Base-by-base conservation (phyloP, 2,888 invertebrate species). In the Philopedon plagiatum region DNA sequence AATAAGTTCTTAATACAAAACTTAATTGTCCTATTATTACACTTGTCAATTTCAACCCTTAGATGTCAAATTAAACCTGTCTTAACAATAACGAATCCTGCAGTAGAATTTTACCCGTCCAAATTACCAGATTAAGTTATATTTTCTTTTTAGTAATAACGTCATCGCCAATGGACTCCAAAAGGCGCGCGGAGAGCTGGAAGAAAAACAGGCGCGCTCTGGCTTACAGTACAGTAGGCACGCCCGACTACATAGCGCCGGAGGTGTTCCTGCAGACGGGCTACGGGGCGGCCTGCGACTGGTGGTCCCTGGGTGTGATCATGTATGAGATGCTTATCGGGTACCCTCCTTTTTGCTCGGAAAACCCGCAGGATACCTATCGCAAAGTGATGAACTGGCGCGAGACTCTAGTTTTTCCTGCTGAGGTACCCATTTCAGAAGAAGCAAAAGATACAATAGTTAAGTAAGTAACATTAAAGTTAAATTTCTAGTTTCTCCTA, bases 321-420 rank as follows among this genome's bases (percentile, higher is more conserved):
- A 99, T 99, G 99, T 99, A 99, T 87, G 99, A 99, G 88, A 99
- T 99, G 99, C 89, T 99, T 79, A 99, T 99, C 87, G 99, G 99
- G 19, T 99, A 99, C 86, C 99, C 99, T 75, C 99, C 99, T 64
- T 99, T 99, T 87, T 99, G 99, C 86, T 99, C 99, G 68, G 99
- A 99, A 87, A 98, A 96, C 79, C 97, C 97, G 2, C 97, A 97
- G 85, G 98, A 98, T 87, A 98, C 98, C 18, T 98, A 98, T 86
- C 90, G 92, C 77, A 97, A 97, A 87, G 99, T 99, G 79, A 98
- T 99, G 97, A 98, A 98, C 83, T 99, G 99, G 99, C 90, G 97
- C 77, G 98, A 99, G 84, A 99, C 99, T 1, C 90, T 99, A 71
- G 93, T 97, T 66, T 99, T 99, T 86, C 99, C 99, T 11, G 98